These are phyloP conservation scores for Mesorhabditis sp. DNA, from an alignment of 2,888 invertebrate genomes.

Conservation along the genomic window DNA sequence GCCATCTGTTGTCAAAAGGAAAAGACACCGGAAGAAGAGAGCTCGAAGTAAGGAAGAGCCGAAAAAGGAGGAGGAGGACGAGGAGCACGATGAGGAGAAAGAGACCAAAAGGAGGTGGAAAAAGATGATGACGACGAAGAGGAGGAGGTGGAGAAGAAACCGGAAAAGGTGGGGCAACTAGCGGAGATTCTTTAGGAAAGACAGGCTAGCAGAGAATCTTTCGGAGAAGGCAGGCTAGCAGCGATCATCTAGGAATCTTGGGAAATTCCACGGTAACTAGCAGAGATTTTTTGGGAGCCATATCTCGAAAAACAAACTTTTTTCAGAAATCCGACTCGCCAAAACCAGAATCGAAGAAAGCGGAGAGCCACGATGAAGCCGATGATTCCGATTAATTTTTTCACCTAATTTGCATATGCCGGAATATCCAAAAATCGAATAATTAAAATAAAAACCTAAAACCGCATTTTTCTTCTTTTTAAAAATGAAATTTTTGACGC, in stretches of 20 bases:
- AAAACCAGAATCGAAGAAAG: not conserved
- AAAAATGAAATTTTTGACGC: too few relatives aligned
- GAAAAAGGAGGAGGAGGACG: not conserved
- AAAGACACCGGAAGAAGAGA: not conserved
- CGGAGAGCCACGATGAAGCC: constrained; percentile 2
- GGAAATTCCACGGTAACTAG: too few relatives aligned
- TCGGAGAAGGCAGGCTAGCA: too few relatives aligned
- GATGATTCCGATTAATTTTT: not conserved
- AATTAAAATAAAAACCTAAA: too few relatives aligned
- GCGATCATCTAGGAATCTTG: too few relatives aligned
- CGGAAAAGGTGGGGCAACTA: too few relatives aligned
- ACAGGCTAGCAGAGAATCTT: too few relatives aligned
- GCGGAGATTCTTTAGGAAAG: too few relatives aligned
- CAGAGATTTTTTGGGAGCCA: too few relatives aligned
- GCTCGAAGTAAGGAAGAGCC: not conserved
- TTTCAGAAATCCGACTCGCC: not conserved
- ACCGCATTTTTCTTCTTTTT: too few relatives aligned
- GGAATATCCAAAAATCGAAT: not conserved
- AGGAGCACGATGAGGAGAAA: not conserved
- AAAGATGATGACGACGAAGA: not conserved
- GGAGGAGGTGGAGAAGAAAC: not conserved
- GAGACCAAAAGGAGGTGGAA: constrained; percentile 1
- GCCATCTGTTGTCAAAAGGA: too few relatives aligned
- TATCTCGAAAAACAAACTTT: too few relatives aligned
- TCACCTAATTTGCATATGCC: not conserved